These are phyloP conservation scores for Acropora yongei DNA, from an alignment of 64 coral and sea anemone genomes.

Conservation along the genomic window DNA sequence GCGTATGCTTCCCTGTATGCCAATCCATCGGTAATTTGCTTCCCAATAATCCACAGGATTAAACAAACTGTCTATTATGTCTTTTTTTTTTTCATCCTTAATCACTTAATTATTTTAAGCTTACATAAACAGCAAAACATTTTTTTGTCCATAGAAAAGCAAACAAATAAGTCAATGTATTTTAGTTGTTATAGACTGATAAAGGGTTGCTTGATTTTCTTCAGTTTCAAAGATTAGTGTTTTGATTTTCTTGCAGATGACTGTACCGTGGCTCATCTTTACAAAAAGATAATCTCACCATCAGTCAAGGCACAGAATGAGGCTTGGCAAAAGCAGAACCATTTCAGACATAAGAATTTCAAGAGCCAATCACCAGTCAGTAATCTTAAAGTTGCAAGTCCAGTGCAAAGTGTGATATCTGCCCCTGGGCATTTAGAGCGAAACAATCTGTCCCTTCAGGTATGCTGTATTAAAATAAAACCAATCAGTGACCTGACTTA, in stretches of 20 bases:
- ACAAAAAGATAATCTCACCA: constrained; percentile 60
- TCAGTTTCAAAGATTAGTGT: too few relatives aligned
- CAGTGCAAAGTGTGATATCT: constrained; percentile 3
- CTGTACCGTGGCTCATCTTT: constrained; percentile 30
- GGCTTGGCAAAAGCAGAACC: constrained; percentile 53
- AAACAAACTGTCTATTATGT: too few relatives aligned
- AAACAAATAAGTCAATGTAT: too few relatives aligned
- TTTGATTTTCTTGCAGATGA: not conserved
- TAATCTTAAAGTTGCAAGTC: constrained; percentile 17
- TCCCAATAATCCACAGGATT: not conserved
- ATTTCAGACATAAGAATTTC: constrained; percentile 37
- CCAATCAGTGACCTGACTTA: too few relatives aligned
- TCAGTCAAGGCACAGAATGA: constrained; percentile 58
- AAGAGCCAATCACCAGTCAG: constrained; percentile 52
- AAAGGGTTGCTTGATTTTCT: too few relatives aligned
- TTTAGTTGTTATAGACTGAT: too few relatives aligned
- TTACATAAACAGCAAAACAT: too few relatives aligned
- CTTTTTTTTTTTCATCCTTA: too few relatives aligned
- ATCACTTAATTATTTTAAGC: too few relatives aligned
- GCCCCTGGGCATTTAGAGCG: constrained; percentile 25
- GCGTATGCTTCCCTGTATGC: not conserved
- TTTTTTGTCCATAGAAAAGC: too few relatives aligned
- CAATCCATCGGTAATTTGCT: not conserved
- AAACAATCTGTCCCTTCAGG: not conserved
- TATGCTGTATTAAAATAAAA: not conserved